phyloP scores from a whole-genome alignment of 2,888 invertebrate species.

The Lumbricus terrestris region DNA sequence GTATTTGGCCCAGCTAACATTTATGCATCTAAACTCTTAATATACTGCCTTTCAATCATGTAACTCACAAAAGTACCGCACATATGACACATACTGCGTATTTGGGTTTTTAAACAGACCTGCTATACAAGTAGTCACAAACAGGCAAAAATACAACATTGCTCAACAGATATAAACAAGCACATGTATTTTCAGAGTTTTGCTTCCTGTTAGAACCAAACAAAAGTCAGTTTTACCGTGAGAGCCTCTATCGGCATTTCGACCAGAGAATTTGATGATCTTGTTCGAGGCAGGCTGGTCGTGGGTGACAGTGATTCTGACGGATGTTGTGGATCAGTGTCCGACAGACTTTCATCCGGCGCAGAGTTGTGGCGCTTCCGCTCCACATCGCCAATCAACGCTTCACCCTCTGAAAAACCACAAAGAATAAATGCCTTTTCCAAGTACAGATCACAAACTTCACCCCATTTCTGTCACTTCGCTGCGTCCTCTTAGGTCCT shows the following conservation, averaged over 20 bases:
- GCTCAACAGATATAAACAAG: not conserved
- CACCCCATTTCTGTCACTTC: too few relatives aligned
- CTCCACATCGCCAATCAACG: constrained; percentile 13
- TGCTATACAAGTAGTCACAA: not conserved
- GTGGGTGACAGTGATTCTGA: not conserved
- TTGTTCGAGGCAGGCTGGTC: constrained; percentile 38
- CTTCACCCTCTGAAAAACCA: not conserved
- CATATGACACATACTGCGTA: not conserved
- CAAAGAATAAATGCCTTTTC: not conserved
- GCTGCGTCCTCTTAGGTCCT: too few relatives aligned
- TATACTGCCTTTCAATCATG: not conserved
- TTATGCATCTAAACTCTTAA: not conserved
- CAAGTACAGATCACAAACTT: not conserved
- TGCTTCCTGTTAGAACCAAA: not conserved
- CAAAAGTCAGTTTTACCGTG: not conserved
- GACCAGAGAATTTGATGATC: constrained; percentile 42
- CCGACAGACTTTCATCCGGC: constrained; percentile 34
- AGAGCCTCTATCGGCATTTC: constrained; percentile 24
- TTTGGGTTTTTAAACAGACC: not conserved
- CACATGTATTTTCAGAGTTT: not conserved
- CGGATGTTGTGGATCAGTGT: not conserved
- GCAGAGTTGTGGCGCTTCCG: constrained; percentile 40
- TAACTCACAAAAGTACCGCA: not conserved
- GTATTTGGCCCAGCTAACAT: not conserved
- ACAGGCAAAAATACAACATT: not conserved